Evolutionary conservation across 2,797 vertebrate species (phyloP).

Genomic region (Semaprochilodus insignis): DNA sequence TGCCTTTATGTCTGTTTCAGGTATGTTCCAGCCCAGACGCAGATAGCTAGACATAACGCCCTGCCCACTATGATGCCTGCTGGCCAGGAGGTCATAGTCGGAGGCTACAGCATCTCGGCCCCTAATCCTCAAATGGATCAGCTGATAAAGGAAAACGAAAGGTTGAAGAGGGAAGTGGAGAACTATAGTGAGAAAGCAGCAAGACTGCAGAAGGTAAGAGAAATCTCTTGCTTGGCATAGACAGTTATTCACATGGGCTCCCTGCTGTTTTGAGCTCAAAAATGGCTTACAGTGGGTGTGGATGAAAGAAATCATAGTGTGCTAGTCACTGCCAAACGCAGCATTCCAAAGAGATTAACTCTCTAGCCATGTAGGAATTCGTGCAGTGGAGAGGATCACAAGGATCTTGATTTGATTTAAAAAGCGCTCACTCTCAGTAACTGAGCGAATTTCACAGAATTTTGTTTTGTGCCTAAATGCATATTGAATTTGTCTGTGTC

Average conservation of each 20-base stretch:
- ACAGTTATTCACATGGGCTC: slow-evolving; percentile 11
- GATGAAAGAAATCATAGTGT: slow-evolving; percentile 53
- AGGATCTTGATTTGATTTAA: slow-evolving; percentile 32
- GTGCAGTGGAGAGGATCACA: slow-evolving; percentile 31
- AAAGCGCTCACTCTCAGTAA: slow-evolving; percentile 39
- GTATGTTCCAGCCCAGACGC: slow-evolving; percentile 79
- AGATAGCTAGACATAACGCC: slow-evolving; percentile 66
- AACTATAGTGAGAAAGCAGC: slow-evolving; percentile 83
- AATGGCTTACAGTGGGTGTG: slow-evolving; percentile 55
- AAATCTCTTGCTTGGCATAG: background rate
- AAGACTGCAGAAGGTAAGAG: slow-evolving; percentile 90
- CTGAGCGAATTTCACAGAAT: slow-evolving; percentile 24
- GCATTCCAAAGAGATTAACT: slow-evolving; percentile 59
- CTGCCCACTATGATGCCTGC: slow-evolving; percentile 67
- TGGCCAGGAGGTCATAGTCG: slow-evolving; percentile 71
- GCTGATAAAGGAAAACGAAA: slow-evolving; percentile 87
- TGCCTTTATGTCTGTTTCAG: slow-evolving; percentile 64
- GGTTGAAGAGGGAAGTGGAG: slow-evolving; percentile 87
- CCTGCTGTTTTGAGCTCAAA: slow-evolving; percentile 36
- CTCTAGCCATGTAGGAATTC: slow-evolving; percentile 50
- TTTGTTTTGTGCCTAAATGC: slow-evolving; percentile 22
- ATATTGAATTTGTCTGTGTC: slow-evolving; percentile 28
- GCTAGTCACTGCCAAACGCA: slow-evolving; percentile 42
- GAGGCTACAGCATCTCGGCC: slow-evolving; percentile 64
- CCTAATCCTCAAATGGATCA: slow-evolving; percentile 76